A percentile compares a stretch with the other conserved stretches of the same genome.
phyloP scores from a whole-genome alignment of 1,140 invertebrate genomes.

The Bombus vancouverensis region DNA sequence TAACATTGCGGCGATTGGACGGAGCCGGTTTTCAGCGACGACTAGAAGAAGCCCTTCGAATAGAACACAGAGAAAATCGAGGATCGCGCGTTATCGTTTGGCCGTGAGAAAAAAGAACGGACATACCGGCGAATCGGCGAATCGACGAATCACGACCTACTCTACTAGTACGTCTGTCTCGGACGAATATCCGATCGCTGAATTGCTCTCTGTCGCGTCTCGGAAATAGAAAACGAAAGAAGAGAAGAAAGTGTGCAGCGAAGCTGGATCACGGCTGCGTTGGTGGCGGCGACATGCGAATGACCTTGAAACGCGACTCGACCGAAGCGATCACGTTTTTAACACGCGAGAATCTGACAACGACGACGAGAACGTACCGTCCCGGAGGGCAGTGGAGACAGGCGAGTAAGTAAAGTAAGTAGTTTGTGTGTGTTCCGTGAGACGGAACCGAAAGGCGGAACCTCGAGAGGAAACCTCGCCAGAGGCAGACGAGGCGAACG shows the following conservation, averaged over 20 bases:
- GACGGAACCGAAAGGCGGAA: background rate
- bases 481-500: background rate
- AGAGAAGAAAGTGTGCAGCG: background rate
- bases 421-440: background rate
- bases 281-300: constrained; percentile 24
- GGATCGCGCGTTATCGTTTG: background rate
- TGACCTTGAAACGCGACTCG: constrained; percentile 33
- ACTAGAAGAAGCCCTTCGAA: background rate
- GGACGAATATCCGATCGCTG: background rate
- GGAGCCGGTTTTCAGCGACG: background rate
- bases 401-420: constrained; percentile 1
- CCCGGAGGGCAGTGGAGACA: background rate
- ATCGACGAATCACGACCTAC: constrained; percentile 35
- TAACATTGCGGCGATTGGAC: constrained; percentile 17
- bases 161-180: background rate
- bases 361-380: background rate
- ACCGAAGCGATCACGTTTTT: constrained; percentile 10
- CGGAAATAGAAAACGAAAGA: background rate
- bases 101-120: background rate
- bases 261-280: background rate
- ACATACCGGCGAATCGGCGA: constrained; percentile 2
- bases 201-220: too few species aligned
- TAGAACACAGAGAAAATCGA: background rate
- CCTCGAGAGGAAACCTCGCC: background rate
- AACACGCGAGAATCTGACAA: background rate